Percentiles rank a stretch among this genome's conserved stretches.
phyloP scores from a whole-genome alignment of 2,797 vertebrate species.

The Myotis findleyi region DNA sequence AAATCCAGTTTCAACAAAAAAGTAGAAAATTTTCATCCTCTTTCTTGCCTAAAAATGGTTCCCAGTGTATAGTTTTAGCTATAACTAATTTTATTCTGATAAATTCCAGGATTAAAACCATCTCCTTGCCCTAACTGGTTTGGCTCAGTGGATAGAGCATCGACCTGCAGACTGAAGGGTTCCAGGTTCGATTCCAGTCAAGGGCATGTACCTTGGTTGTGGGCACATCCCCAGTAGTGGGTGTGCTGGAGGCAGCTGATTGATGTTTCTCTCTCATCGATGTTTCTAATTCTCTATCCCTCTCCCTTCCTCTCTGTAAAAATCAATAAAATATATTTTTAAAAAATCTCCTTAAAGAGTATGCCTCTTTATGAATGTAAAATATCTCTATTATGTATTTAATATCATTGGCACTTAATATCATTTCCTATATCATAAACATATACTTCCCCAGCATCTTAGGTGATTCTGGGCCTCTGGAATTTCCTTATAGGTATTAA shows the following conservation, averaged over 20 bases:
- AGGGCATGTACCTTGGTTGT: too few species aligned
- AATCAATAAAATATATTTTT: too few species aligned
- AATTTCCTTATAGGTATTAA: neutral
- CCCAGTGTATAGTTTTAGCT: neutral
- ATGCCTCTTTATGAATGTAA: conserved; percentile 29
- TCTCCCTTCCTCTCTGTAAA: too few species aligned
- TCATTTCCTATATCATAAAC: neutral
- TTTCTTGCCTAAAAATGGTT: conserved; percentile 32
- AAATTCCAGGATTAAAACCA: conserved; percentile 24
- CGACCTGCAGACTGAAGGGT: too few species aligned
- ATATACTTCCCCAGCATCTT: neutral
- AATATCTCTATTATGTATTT: neutral
- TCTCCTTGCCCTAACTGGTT: neutral
- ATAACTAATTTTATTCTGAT: conserved; percentile 20
- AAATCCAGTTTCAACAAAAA: neutral
- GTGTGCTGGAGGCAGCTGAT: too few species aligned
- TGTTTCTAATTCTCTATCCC: too few species aligned
- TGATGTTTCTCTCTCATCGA: too few species aligned
- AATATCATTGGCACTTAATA: neutral
- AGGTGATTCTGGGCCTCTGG: neutral
- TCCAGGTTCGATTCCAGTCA: too few species aligned
- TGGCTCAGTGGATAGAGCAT: too few species aligned
- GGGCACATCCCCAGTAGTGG: too few species aligned
- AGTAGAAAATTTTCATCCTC: conserved; percentile 12
- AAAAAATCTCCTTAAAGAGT: neutral